Evolutionary conservation across 2,797 vertebrate species (phyloP).

Genomic region (Hafferia zeledoni): DNA sequence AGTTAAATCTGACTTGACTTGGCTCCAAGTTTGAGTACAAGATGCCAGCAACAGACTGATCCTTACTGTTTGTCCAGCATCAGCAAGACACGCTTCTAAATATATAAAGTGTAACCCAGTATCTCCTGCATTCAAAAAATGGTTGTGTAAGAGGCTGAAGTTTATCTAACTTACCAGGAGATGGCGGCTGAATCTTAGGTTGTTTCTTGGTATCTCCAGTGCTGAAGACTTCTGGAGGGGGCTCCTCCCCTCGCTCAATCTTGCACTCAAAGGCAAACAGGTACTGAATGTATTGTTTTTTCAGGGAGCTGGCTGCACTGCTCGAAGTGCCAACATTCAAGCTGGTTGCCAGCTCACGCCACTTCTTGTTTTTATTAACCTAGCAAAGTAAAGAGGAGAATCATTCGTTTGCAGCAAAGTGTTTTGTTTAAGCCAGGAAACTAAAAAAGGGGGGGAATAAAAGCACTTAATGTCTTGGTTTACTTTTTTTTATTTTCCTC

Average conservation of each 20-base stretch:
- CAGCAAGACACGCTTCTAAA: background rate
- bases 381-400: slow-evolving; percentile 67
- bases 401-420: slow-evolving; percentile 38
- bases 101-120: background rate
- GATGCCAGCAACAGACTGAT: background rate
- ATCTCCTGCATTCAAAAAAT: background rate
- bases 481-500: slow-evolving; percentile 69
- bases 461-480: slow-evolving; percentile 57
- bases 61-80: background rate
- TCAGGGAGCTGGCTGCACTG: slow-evolving; percentile 92
- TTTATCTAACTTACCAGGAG: slow-evolving; percentile 86
- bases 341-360: slow-evolving; percentile 89
- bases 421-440: slow-evolving; percentile 60
- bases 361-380: slow-evolving; percentile 99
- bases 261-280: slow-evolving; percentile 97
- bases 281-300: slow-evolving; percentile 98
- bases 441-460: background rate
- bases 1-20: background rate
- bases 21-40: background rate
- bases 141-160: slow-evolving; percentile 31
- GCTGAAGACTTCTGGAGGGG: slow-evolving; percentile 89
- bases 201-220: slow-evolving; percentile 90
- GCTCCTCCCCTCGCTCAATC: slow-evolving; percentile 93
- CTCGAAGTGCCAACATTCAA: slow-evolving; percentile 92
- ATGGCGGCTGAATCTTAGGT: slow-evolving; percentile 94